Base-by-base conservation (phyloP, 1,140 invertebrate species). In the Latrodectus geometricus region DNA sequence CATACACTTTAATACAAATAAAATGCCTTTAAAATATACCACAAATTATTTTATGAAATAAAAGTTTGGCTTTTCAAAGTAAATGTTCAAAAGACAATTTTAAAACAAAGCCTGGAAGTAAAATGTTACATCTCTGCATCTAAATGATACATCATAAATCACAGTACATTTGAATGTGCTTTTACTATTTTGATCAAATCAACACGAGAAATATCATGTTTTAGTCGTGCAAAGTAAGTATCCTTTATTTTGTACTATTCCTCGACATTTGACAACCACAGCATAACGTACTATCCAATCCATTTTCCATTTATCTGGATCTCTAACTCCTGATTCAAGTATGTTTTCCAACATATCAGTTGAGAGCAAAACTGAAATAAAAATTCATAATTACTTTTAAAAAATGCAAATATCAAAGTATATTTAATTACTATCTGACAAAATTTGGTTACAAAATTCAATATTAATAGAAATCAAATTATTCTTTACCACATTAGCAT, bases 191-290 rank as follows among this genome's bases (percentile, higher is more conserved):
- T 65, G 61, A 65, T 65, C 61, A 65, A 14, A 65, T 35, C 35
- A 35, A 35, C 35, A 35, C 5, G 5, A 35, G 35, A 61, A 61
- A 61, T 14, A 17, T 61, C 17, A 61, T 61, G 11, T 61, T 61
- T 86, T 86, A 7, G 23, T 12, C 23, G 65, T 54, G 20, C 89
- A 89, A 80, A 95, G 89, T 61, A 95, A 91, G 88, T 95, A 98
- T 14, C 97, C 97, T 91, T 98, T 98, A 50, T 94, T 94, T 5
- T 95, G 94, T 52, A 98, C 92, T 17, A 98, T 96, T 15, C 97
- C 97, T 76, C 97, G 93, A 90, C 96, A 96, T 90, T 96, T 97
- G 0, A 98, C 93, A 90, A 98, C 94, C 0, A 97, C 94, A 90
- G 97, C 95, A 91, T 97, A 98, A 82, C 96, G 92, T 61, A 94